Base-by-base conservation (phyloP, 2,113 vertebrate species). In the Corythoichthys haematopterus region DNA sequence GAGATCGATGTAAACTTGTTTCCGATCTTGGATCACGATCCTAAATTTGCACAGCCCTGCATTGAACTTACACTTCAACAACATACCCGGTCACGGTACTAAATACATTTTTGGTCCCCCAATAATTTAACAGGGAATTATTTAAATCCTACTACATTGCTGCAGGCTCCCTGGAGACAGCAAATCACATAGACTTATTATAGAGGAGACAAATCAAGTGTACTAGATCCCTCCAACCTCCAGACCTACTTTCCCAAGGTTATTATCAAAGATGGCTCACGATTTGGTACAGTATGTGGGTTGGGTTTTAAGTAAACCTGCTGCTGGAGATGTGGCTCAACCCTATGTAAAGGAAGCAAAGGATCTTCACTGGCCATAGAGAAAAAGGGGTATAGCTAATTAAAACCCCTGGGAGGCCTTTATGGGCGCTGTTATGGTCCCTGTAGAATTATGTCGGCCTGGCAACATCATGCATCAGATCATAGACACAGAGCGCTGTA, bases 191-290 rank as follows among this genome's bases (percentile, higher is more conserved):
- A 75, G 85, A 82, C 84, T 84, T 85, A 86, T 88, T 84, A 86
- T 85, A 87, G 87, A 79, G 77, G 73, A 84, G 86, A 82, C 79
- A 86, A 85, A 88, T 79, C 85, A 85, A 89, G 79, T 80, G 77
- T 79, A 82, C 74, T 71, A 82, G 83, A 85, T 77, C 74, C 77
- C 78, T 84, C 79, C 76, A 62, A 52, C 74, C 74, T 88, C 77
- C 79, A 89, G 86, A 71, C 87, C 87, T 87, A 88, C 72, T 84
- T 89, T 89, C 83, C 90, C 91, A 91, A 91, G 91, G 90, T 91
- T 90, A 91, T 86, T 86, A 85, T 88, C 88, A 89, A 90, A 92
- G 88, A 88, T 88, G 87, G 85, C 86, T 82, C 78, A 78, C 69
- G 76, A 85, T 83, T 89, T 84, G 65, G 58, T 86, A 81, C 72